Base-by-base conservation (phyloP, 2,113 vertebrate genomes). In the Clarias magur region DNA sequence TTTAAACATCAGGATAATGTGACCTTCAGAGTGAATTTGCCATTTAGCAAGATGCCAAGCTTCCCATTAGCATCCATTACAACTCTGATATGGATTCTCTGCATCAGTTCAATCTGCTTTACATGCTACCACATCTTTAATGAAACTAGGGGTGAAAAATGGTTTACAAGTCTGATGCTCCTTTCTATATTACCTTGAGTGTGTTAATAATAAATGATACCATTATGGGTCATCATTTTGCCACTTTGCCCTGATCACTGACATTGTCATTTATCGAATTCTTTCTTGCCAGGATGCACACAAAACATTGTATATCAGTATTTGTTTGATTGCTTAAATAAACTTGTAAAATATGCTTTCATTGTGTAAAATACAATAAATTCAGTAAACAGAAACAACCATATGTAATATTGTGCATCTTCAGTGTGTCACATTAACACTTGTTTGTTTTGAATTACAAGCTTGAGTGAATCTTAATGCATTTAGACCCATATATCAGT, bases 61-160 rank as follows among this genome's bases (percentile, higher is more conserved):
- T 80, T 4, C 54, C 54, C 16, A 19, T 80, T 80, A 80, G 56
- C 17, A 11, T 80, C 54, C 79, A 30, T 80, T 80, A 80, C 17
- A 42, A 17, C 57, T 42, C 59, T 81, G 30, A 81, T 38, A 62
- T 81, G 21, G 80, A 62, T 81, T 60, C 54, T 78, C 75, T 78
- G 23, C 25, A 78, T 78, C 48, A 16, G 13, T 78, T 0, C 75
- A n/a, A n/a, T n/a, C 75, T 78, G 75, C 42, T 27, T 27, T 78
- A 25, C 72, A 75, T 75, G 42, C 21, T 53, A 53, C 19, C 10
- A 15, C 72, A 56, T 54, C 48, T 25, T 1, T 23, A 60, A 59
- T 63, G 57, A 42, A 81, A 62, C 30, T 12, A 63, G 30, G 4
- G 17, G 27, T 42, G 57, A 42, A 13, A 23, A 34, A 62, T 63